Base-by-base conservation (phyloP, 1,140 invertebrate genomes). In the Drosophila virilis region DNA sequence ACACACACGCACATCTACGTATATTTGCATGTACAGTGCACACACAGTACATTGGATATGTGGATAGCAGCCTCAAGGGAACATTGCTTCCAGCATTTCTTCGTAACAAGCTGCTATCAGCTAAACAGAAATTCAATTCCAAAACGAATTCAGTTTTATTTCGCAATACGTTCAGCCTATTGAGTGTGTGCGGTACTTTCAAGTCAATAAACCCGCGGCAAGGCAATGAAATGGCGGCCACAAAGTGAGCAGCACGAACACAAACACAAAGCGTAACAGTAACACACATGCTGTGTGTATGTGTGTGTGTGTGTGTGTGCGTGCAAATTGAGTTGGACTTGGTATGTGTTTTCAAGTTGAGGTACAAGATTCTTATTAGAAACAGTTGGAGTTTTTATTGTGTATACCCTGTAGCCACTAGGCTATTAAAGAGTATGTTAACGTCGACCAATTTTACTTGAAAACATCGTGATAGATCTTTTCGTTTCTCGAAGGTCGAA, bases 191-290 rank as follows among this genome's bases (percentile, higher is more conserved):
- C 17, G 5, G 28, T 71, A 46, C 22, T 32, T 52, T 38, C 17
- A 57, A 48, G 82, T 85, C 82, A 85, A 81, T 77, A 86, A 86
- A 86, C 83, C 79, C 68, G 40, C 28, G 62, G 54, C 79, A 74
- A 70, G 72, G 79, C 61, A 73, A 68, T 42, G 48, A 55, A 42
- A 55, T 32, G 15, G 6, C 57, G 57, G 52, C 38, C 42, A 50
- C 28, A 52, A 51, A 59, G 35, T 17, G 17, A 38, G 40, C 13
- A 68, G 67, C 33, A 38, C 45, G 28, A 37, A 51, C n/a, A 55
- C 45, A 22, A 28, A 57, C 59, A 55, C 8, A 64, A 52, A 70
- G 58, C 37, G 59, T 40, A 52, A 35, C 58, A 52, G 28, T 35
- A 38, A 54, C 22, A 57, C n/a, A n/a, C n/a, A n/a, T n/a, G n/a